Evolutionary conservation across 2,797 vertebrate genomes (phyloP), one percentile per base, ranked within the genome.

Genomic region (Mus spretus): DNA sequence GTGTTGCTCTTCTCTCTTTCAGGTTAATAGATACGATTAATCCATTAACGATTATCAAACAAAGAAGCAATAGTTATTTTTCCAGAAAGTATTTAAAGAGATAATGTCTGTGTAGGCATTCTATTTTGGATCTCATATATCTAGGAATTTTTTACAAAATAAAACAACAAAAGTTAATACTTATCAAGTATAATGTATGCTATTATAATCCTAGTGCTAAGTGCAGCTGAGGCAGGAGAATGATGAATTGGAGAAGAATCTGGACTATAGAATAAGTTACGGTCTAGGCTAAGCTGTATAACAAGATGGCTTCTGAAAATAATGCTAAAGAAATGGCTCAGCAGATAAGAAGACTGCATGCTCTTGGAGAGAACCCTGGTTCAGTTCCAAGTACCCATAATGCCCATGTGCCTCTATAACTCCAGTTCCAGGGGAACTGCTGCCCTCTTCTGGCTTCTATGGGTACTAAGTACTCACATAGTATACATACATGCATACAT

Each of bases 121-220:
- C 67, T 84, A 37, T 40, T 10, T 10, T 53, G 28, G 50, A 83
- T 83, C 70, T 80, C 8, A 44, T 92, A 80, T 14, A 83, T 24
- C 81, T 91, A 77, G 22, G 26, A 80, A 80, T 77, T 15, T 84
- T 92, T 91, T 84, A 57, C 40, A 95, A 96, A 95, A 67, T 65
- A 61, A 2, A 96, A 81, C 24, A 87, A 75, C 53, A 85, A 67
- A 93, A 55, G 17, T 28, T 65, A 79, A 55, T 65, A 24, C 53
- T 6, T 17, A 28, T n/a, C 44, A 90, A 53, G 19, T 26, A 34
- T 67, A n/a, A n/a, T 22, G 3, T 8, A 37, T 63, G 8, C 14
- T 40, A 61, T 57, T 89, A 50, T 28, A n/a, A 80, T 40, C 13
- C 1, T 14, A 65, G 14, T 8, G 53, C 14, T 53, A 34, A 40